Conservation (phyloP, 2,797 vertebrate species). For the Arnoldichthys spilopterus region DNA sequence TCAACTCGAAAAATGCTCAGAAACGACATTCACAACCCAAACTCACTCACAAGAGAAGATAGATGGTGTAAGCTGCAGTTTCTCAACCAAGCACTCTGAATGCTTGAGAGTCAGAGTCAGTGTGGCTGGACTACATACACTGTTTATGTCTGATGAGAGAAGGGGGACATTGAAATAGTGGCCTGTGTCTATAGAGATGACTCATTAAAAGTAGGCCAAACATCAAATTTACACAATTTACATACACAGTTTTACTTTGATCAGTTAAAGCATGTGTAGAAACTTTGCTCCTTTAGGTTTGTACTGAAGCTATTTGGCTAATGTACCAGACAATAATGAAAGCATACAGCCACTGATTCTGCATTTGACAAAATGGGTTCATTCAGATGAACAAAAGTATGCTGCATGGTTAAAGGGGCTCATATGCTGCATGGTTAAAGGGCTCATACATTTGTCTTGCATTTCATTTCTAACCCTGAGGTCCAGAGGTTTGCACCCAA, state of each 20-base stretch:
- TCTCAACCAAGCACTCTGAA: conserved; percentile 29
- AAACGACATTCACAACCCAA: conserved; percentile 14
- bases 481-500: too few species aligned
- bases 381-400: background rate
- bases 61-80: conserved; percentile 29
- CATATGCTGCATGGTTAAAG: background rate
- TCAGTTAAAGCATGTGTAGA: background rate
- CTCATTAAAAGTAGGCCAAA: conserved; percentile 21
- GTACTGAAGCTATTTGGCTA: background rate
- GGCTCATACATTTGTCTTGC: too few species aligned
- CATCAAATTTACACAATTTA: background rate
- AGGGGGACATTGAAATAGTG: conserved; percentile 18
- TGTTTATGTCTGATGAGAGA: conserved; percentile 45
- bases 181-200: conserved; percentile 20
- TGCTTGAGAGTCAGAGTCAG: conserved; percentile 1
- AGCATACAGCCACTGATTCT: background rate
- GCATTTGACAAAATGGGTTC: background rate
- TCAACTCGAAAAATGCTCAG: conserved; percentile 31
- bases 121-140: conserved; percentile 46
- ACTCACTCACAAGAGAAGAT: conserved; percentile 23
- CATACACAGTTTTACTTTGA: background rate
- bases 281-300: background rate
- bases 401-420: background rate
- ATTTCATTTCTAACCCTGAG: too few species aligned
- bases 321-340: background rate